Conservation (phyloP, 1,140 invertebrate species). For the Drosophila burlai region DNA sequence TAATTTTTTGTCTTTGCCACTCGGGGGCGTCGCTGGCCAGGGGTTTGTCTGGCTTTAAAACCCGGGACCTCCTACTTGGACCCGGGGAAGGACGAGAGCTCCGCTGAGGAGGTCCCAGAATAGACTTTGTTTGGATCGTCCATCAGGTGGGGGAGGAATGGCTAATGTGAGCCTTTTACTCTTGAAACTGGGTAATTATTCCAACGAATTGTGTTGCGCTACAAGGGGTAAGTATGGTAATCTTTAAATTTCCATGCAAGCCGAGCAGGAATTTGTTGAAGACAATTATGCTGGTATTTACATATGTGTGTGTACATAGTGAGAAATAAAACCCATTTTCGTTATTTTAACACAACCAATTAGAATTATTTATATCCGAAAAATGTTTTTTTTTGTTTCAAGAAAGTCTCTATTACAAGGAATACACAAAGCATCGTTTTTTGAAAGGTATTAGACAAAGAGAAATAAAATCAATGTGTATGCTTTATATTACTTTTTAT, state of each 20-base stretch:
- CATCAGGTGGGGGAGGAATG: constrained; percentile 3
- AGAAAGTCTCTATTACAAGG: too few species aligned
- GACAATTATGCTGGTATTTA: not conserved
- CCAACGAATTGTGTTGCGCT: constrained; percentile 11
- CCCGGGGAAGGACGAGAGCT: constrained; percentile 49
- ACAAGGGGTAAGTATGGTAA: not conserved
- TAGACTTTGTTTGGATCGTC: constrained; percentile 15
- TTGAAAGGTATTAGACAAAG: too few species aligned
- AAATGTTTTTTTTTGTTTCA: too few species aligned
- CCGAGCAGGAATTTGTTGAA: not conserved
- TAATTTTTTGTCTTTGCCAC: constrained; percentile 35
- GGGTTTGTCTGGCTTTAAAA: constrained; percentile 34
- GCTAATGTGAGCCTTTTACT: constrained; percentile 29
- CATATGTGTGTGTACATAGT: not conserved
- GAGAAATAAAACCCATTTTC: not conserved
- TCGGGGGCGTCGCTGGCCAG: constrained; percentile 59
- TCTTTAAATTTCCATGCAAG: not conserved
- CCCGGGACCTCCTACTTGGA: constrained; percentile 65
- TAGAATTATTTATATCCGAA: not conserved
- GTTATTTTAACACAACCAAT: not conserved
- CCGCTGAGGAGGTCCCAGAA: constrained; percentile 29
- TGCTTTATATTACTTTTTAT: too few species aligned
- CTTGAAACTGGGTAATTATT: constrained; percentile 19
- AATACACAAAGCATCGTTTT: too few species aligned
- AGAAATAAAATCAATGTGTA: too few species aligned